Base-by-base conservation (phyloP, 2,797 vertebrate species). In the Sebastes umbrosus region DNA sequence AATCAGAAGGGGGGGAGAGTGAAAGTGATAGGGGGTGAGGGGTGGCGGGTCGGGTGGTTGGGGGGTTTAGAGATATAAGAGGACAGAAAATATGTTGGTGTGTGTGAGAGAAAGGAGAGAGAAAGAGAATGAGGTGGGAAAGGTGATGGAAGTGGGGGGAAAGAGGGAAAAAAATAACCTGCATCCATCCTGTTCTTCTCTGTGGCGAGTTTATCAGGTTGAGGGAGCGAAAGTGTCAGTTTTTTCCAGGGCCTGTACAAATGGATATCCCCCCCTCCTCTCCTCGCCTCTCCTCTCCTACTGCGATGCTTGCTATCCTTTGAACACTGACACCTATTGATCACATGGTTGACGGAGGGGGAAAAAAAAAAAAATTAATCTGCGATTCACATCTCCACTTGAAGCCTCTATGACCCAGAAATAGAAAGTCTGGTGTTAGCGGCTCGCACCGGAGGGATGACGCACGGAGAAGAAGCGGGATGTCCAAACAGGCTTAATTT, bases 401-500 rank as follows among this genome's bases (percentile, higher is more conserved):
- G 66, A 89, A 92, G 90, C 80, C 62, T 90, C 80, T 64, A 79
- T 88, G 85, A 87, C 91, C 88, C 78, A 90, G 88, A 91, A 94
- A 89, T 83, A 86, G 77, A 87, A 82, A 84, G 69, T 79, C 29
- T 43, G 66, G 69, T 55, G 77, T 88, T 73, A 58, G 79, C 27
- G 16, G 69, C 73, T 87, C 57, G 71, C 72, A 73, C 69, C 55
- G 22, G 71, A 65, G 87, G 87, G 84, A 76, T 64, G 82, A 73
- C 29, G 58, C 60, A 71, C 16, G 9, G 82, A 73, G 65, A 67
- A 84, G 73, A 70, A 75, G 88, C 83, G 81, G 84, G 87, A 80
- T 68, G 82, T 92, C 90, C 92, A 92, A 94, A 93, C 90, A 91
- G 88, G 88, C 88, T 93, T 95, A 89, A 94, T 94, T 95, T 94